These are phyloP conservation scores for Acridotheres tristis DNA, from an alignment of 2,797 vertebrate species.

Conservation along the genomic window DNA sequence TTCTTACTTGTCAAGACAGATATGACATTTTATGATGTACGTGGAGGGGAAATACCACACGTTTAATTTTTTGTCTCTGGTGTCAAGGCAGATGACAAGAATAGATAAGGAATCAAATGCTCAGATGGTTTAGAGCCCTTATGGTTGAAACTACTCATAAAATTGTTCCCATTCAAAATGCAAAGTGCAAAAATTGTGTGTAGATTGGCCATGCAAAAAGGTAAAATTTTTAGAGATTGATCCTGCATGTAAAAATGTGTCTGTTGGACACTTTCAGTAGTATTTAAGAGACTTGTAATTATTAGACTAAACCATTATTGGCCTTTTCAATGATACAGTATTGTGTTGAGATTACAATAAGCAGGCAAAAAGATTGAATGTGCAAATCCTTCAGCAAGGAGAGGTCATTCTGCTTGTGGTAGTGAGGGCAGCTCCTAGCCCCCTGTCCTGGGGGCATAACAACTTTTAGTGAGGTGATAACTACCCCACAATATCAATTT, in stretches of 20 bases:
- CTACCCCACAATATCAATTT: background rate
- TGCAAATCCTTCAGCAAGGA: background rate
- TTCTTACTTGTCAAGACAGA: background rate
- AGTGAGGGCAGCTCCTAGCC: background rate
- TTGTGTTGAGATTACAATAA: background rate
- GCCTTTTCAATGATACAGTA: background rate
- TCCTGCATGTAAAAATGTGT: background rate
- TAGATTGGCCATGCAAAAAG: background rate
- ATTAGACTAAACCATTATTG: background rate
- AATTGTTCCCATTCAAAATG: background rate
- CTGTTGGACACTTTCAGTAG: background rate
- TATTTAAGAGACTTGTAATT: background rate
- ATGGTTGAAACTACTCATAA: background rate
- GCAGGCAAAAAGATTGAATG: background rate
- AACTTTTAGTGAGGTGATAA: background rate
- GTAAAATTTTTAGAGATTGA: background rate
- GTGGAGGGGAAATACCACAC: background rate
- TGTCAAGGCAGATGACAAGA: background rate
- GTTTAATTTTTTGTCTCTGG: background rate
- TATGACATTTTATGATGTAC: background rate
- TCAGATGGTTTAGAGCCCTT: background rate
- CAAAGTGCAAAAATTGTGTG: background rate
- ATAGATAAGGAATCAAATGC: background rate
- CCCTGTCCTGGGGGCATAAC: rapidly evolving
- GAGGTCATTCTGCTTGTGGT: background rate